These are phyloP conservation scores for Cyclargus thomasi DNA, from an alignment of 1,140 invertebrate genomes.

Conservation along the genomic window DNA sequence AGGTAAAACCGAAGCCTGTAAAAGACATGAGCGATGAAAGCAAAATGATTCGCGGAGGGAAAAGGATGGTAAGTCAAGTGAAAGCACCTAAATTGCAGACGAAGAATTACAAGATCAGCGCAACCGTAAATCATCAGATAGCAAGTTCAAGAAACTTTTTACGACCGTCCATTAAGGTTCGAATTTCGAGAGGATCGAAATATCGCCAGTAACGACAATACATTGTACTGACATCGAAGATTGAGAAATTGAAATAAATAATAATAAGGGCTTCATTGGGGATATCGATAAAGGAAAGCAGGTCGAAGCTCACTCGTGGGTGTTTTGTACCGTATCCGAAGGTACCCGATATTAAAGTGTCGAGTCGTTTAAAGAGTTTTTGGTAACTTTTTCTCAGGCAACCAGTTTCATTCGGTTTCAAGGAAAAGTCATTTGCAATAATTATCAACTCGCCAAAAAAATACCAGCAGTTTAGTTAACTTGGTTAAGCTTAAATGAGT, in stretches of 20 bases:
- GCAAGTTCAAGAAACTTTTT: slow-evolving; percentile 13
- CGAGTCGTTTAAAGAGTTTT: neutral
- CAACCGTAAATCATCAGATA: slow-evolving; percentile 52
- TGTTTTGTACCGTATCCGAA: neutral
- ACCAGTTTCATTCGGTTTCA: neutral
- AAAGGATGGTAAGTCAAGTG: slow-evolving; percentile 29
- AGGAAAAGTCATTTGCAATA: neutral
- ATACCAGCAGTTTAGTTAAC: too few species aligned
- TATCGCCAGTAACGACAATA: neutral
- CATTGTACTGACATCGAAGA: neutral
- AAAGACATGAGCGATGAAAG: slow-evolving; percentile 43
- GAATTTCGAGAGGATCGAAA: neutral
- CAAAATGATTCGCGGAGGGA: slow-evolving; percentile 55
- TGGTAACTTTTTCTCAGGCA: neutral
- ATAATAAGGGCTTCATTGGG: neutral
- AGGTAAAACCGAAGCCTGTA: neutral
- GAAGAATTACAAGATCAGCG: slow-evolving; percentile 25
- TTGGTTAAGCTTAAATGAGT: too few species aligned
- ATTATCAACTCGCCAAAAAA: too few species aligned
- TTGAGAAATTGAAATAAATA: slow-evolving; percentile 4
- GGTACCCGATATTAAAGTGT: neutral
- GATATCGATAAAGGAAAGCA: neutral
- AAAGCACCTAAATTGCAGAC: slow-evolving; percentile 30
- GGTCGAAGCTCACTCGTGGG: neutral
- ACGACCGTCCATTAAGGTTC: neutral